Conservation (phyloP, 2,113 vertebrate species). For the Donacobius atricapilla region DNA sequence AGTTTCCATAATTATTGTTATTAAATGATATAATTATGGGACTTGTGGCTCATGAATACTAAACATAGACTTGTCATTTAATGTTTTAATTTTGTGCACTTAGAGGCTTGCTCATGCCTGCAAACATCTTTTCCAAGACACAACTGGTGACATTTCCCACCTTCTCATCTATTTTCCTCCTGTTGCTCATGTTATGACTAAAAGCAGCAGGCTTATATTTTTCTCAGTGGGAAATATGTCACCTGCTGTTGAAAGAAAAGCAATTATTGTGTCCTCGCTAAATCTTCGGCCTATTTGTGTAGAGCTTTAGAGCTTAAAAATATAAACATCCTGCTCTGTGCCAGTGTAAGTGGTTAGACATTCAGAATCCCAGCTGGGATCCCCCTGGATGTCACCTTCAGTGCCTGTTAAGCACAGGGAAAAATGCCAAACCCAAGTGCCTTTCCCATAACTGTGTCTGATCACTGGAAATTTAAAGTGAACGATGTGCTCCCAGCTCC, state of each 20-base stretch:
- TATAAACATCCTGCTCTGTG: slow-evolving; percentile 40
- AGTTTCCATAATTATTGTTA: slow-evolving; percentile 15
- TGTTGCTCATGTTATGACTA: slow-evolving; percentile 51
- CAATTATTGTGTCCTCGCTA: slow-evolving; percentile 68
- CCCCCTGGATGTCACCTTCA: slow-evolving; percentile 64
- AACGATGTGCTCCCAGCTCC: not conserved
- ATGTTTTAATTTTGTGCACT: slow-evolving; percentile 37
- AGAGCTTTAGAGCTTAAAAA: slow-evolving; percentile 43
- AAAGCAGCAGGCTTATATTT: slow-evolving; percentile 40
- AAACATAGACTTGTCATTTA: slow-evolving; percentile 44
- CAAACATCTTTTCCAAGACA: slow-evolving; percentile 30
- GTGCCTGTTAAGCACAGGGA: slow-evolving; percentile 59
- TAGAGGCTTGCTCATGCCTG: slow-evolving; percentile 22
- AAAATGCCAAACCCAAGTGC: slow-evolving; percentile 30
- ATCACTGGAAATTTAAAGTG: slow-evolving; percentile 24
- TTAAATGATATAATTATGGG: not conserved
- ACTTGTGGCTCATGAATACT: slow-evolving; percentile 18
- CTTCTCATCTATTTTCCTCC: slow-evolving; percentile 49
- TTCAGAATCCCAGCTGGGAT: slow-evolving; percentile 47
- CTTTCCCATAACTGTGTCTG: slow-evolving; percentile 21
- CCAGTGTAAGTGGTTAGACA: slow-evolving; percentile 40
- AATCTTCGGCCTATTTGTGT: slow-evolving; percentile 52
- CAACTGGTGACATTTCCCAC: slow-evolving; percentile 67
- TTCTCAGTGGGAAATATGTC: slow-evolving; percentile 61
- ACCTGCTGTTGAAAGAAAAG: slow-evolving; percentile 63